A percentile compares a stretch with the other conserved stretches of the same genome.
Conservation (phyloP, 2,888 invertebrate species). For the Dicycla oo region DNA sequence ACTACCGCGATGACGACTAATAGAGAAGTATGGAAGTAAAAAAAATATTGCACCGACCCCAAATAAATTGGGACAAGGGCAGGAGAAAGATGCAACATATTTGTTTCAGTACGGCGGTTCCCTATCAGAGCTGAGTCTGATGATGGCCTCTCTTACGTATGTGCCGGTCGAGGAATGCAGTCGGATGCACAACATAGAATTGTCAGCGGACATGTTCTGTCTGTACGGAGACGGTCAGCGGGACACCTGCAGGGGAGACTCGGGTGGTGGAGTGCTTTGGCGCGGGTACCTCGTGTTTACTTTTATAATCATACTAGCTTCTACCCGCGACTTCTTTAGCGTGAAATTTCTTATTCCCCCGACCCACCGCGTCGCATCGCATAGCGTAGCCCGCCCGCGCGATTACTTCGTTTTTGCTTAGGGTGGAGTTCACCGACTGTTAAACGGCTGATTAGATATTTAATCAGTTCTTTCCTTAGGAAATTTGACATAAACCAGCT, state of each 20-base stretch:
- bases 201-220: constrained; percentile 82
- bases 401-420: too few relatives aligned
- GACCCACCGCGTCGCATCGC: too few relatives aligned
- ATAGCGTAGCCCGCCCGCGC: too few relatives aligned
- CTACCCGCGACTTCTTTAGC: too few relatives aligned
- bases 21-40: background rate
- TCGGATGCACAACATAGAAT: constrained; percentile 64
- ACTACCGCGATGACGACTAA: background rate
- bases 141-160: constrained; percentile 73
- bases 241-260: constrained; percentile 83
- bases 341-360: too few relatives aligned
- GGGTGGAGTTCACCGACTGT: too few relatives aligned
- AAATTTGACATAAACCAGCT: too few relatives aligned
- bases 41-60: background rate
- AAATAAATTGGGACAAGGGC: background rate
- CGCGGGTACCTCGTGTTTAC: constrained; percentile 70
- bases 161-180: constrained; percentile 71
- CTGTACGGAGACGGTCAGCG: constrained; percentile 78
- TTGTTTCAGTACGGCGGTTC: constrained; percentile 76
- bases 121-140: constrained; percentile 73
- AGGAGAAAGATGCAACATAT: background rate
- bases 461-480: too few relatives aligned
- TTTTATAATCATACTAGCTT: background rate
- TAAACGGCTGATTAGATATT: too few relatives aligned
- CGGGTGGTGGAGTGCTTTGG: constrained; percentile 83